Evolutionary conservation across 2,888 invertebrate genomes (phyloP).

Genomic region (Carterocephalus palaemon): DNA sequence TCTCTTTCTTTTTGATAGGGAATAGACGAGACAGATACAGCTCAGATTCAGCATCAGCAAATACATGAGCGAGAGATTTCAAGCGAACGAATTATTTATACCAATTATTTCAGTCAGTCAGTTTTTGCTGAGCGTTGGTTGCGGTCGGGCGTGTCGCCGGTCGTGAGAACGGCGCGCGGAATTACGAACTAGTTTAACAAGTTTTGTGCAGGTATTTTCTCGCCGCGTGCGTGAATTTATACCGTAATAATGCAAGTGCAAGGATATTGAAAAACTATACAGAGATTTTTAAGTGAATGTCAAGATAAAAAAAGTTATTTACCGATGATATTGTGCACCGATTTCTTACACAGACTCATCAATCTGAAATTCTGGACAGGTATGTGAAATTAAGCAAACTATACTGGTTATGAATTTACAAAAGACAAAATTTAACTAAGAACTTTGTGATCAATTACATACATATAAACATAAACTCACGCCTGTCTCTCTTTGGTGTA

Average conservation of each 20-base stretch:
- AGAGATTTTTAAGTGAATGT: neutral
- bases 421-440: too few relatives aligned
- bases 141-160: slow-evolving; percentile 22
- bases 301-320: slow-evolving; percentile 3
- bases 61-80: slow-evolving; percentile 14
- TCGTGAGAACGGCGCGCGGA: slow-evolving; percentile 29
- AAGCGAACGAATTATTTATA: slow-evolving; percentile 16
- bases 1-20: neutral
- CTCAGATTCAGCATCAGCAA: slow-evolving; percentile 15
- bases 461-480: too few relatives aligned
- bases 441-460: too few relatives aligned
- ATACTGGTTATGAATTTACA: too few relatives aligned
- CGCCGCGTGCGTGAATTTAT: slow-evolving; percentile 13
- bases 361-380: slow-evolving; percentile 5
- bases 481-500: too few relatives aligned
- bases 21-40: neutral
- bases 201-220: slow-evolving; percentile 22
- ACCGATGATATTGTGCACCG: slow-evolving; percentile 15
- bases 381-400: slow-evolving; percentile 10
- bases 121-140: slow-evolving; percentile 32
- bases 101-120: slow-evolving; percentile 25
- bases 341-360: neutral
- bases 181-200: slow-evolving; percentile 28
- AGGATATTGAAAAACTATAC: neutral
- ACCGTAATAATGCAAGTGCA: slow-evolving; percentile 8